Evolutionary conservation across 2,888 invertebrate genomes (phyloP).

Genomic region (Priocnemis perturbator): DNA sequence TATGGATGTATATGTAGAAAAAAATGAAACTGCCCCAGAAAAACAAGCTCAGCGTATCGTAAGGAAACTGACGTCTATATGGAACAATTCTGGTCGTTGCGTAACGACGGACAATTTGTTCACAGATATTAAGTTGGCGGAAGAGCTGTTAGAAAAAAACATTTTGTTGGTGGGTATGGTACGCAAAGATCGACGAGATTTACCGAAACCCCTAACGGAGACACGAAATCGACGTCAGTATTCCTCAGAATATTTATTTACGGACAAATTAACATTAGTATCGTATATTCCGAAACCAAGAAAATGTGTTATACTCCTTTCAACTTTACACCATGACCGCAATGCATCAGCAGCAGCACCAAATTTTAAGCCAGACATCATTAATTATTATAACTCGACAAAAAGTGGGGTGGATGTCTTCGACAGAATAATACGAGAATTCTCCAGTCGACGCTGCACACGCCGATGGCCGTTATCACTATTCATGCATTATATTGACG

Average conservation of each 20-base stretch:
- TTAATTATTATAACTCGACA: slow-evolving; percentile 9
- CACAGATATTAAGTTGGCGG: background rate
- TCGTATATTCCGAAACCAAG: slow-evolving; percentile 7
- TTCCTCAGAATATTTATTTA: slow-evolving; percentile 14
- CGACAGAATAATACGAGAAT: slow-evolving; percentile 3
- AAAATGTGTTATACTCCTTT: slow-evolving; percentile 7
- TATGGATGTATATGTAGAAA: slow-evolving; percentile 9
- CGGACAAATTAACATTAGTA: slow-evolving; percentile 8
- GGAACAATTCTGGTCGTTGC: slow-evolving; percentile 2
- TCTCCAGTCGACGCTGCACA: slow-evolving; percentile 1
- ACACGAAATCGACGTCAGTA: background rate
- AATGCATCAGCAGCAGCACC: background rate
- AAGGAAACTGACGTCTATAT: background rate
- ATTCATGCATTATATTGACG: slow-evolving; percentile 6
- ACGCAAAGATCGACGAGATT: too few relatives aligned
- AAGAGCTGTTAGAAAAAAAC: too few relatives aligned
- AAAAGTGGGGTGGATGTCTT: slow-evolving; percentile 9
- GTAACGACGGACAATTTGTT: slow-evolving; percentile 5
- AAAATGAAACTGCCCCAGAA: background rate
- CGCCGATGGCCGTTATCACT: slow-evolving; percentile 11
- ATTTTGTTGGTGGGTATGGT: too few relatives aligned
- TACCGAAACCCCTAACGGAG: too few relatives aligned
- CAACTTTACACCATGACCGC: slow-evolving; percentile 6
- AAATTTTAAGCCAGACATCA: slow-evolving; percentile 4
- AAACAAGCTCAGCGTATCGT: slow-evolving; percentile 5